phyloP scores from a whole-genome alignment of 2,113 vertebrate species.

The Balaenoptera acutorostrata region DNA sequence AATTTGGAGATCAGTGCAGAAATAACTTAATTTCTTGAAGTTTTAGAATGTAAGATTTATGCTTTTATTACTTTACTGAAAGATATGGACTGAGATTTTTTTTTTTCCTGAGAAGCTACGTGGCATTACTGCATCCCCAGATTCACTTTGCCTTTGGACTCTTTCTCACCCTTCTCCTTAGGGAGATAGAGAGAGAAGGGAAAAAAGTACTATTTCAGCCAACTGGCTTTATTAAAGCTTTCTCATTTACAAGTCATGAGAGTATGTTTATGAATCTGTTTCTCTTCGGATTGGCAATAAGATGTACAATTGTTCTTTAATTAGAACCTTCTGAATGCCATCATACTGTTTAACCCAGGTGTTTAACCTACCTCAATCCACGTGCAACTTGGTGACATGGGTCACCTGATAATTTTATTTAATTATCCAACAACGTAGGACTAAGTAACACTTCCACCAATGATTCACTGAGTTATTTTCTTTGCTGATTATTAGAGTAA shows the following conservation, averaged over 20 bases:
- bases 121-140: slow-evolving; percentile 60
- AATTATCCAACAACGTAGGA: background rate
- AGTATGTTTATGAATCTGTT: slow-evolving; percentile 61
- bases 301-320: slow-evolving; percentile 39
- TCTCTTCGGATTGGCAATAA: slow-evolving; percentile 51
- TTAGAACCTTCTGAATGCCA: slow-evolving; percentile 45
- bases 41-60: background rate
- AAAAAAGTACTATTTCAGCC: background rate
- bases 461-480: background rate
- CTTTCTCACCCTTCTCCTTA: slow-evolving; percentile 41
- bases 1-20: background rate
- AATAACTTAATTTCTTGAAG: background rate
- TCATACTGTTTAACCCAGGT: background rate
- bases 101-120: slow-evolving; percentile 9
- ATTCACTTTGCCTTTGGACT: slow-evolving; percentile 64
- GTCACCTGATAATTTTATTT: background rate
- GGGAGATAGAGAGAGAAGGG: background rate
- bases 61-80: background rate
- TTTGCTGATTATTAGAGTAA: background rate
- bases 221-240: slow-evolving; percentile 48
- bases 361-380: background rate
- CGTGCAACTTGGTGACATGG: background rate
- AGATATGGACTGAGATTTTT: background rate
- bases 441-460: background rate
- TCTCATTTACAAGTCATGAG: slow-evolving; percentile 60